phyloP scores from a whole-genome alignment of 2,797 vertebrate genomes.

The Heliangelus exortis region DNA sequence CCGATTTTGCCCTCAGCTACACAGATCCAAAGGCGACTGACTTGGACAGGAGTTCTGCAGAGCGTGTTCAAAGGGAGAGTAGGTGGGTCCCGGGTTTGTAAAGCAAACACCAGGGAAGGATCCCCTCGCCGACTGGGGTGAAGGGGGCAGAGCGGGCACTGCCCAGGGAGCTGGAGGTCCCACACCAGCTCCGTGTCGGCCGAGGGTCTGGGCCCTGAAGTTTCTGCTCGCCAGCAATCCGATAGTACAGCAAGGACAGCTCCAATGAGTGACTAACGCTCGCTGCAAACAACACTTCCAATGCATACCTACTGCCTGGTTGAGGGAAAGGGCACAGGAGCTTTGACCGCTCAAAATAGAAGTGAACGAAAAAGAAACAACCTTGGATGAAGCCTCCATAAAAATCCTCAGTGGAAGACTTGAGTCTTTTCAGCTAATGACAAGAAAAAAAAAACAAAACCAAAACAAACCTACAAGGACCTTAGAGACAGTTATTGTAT shows the following conservation, averaged over 20 bases:
- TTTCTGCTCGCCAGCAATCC: background rate
- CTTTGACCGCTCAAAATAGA: constrained; percentile 69
- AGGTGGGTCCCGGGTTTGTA: background rate
- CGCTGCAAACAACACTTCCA: constrained; percentile 72
- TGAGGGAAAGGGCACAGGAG: constrained; percentile 77
- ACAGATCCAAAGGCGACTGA: background rate
- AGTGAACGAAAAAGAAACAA: constrained; percentile 65
- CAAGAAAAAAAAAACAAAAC: constrained; percentile 43
- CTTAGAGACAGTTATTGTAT: constrained; percentile 65
- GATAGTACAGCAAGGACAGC: background rate
- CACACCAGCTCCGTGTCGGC: background rate
- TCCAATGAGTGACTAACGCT: constrained; percentile 13
- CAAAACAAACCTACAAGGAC: constrained; percentile 42
- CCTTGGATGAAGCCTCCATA: constrained; percentile 79
- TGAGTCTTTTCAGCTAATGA: constrained; percentile 78
- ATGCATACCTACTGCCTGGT: constrained; percentile 64
- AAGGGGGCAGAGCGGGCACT: background rate
- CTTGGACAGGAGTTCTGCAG: background rate
- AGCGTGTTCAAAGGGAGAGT: background rate
- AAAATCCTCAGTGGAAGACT: constrained; percentile 89
- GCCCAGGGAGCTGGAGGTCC: background rate
- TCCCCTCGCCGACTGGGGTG: background rate
- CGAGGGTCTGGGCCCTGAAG: background rate
- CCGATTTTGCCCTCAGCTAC: background rate
- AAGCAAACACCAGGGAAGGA: background rate